phyloP scores from a whole-genome alignment of 2,888 invertebrate genomes.

The Platypus cylindrus region DNA sequence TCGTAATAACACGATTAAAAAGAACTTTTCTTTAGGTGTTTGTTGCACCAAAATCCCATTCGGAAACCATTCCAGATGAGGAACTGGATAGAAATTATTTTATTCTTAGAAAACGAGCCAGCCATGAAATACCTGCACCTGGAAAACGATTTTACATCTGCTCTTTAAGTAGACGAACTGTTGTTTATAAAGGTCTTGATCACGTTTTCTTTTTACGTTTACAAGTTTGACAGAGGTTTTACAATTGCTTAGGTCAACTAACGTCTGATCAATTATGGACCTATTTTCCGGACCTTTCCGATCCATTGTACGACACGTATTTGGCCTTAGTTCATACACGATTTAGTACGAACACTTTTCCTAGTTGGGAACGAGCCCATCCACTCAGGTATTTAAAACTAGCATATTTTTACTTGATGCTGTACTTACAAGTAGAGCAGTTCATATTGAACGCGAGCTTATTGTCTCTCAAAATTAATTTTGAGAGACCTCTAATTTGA shows the following conservation, averaged over 20 bases:
- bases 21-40: slow-evolving; percentile 45
- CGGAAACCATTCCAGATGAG: slow-evolving; percentile 21
- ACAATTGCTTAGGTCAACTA: slow-evolving; percentile 90
- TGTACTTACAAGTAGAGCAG: too few relatives aligned
- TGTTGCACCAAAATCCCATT: slow-evolving; percentile 22
- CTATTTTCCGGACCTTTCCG: slow-evolving; percentile 55
- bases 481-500: too few relatives aligned
- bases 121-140: slow-evolving; percentile 74
- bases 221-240: slow-evolving; percentile 44
- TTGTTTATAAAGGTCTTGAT: slow-evolving; percentile 77
- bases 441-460: too few relatives aligned
- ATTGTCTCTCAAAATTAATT: too few relatives aligned
- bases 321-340: slow-evolving; percentile 94
- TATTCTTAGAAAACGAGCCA: slow-evolving; percentile 83
- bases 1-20: not conserved
- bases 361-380: slow-evolving; percentile 98
- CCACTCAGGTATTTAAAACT: slow-evolving; percentile 63
- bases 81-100: slow-evolving; percentile 41
- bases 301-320: slow-evolving; percentile 83
- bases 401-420: too few relatives aligned
- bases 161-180: slow-evolving; percentile 76
- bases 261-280: slow-evolving; percentile 88
- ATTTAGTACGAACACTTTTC: slow-evolving; percentile 99
- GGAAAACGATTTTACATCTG: slow-evolving; percentile 92
- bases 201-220: too few relatives aligned